Evolutionary conservation across 2,888 invertebrate species (phyloP), one percentile per base, ranked within the genome.

Genomic region (Hydrotaea cyrtoneurina): DNA sequence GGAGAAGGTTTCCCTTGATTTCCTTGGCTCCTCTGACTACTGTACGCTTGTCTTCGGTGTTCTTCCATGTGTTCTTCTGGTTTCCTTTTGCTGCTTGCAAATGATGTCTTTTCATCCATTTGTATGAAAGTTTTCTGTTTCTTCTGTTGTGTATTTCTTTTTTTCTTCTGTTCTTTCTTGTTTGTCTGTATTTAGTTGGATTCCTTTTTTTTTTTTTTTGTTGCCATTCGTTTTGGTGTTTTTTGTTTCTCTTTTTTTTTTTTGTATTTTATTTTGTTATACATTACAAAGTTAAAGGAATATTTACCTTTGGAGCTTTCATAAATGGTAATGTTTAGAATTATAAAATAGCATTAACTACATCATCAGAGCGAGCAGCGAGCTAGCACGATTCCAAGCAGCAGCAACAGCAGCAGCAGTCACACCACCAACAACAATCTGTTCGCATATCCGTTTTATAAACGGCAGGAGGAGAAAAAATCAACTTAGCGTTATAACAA

Each of bases 311-410:
- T 77, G 69, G 79, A 74, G 71, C 79, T 69, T 64, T 82, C 79
- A 79, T 77, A 82, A 85, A 85, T 82, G 82, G 77, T 71, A 82
- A 80, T 85, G 77, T 77, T 85, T 85, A 82, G 85, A 82, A 82
- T 85, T 85, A 82, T 85, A 82, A 85, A 85, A 85, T 74, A 77
- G 82, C 74, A 82, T 85, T 78, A 84, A 78, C 79, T 80, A 83
- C 19, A 19, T 15, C 39, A 39, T 31, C 62, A 31, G 31, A 26
- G 62, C 31, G n/a, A 72, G 62, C 55, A 26, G 62, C 31, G n/a
- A 72, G 62, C 46, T n/a, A 75, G 55, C n/a, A 50, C 64, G 36
- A 62, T 62, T 31, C 23, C 62, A 36, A 80, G 43, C 79, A 82
- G 66, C 43, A 31, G 39, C 39, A n/a, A n/a, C n/a, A 53, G 31